phyloP scores from a whole-genome alignment of 2,797 vertebrate species.

The Oryzias sinensis region DNA sequence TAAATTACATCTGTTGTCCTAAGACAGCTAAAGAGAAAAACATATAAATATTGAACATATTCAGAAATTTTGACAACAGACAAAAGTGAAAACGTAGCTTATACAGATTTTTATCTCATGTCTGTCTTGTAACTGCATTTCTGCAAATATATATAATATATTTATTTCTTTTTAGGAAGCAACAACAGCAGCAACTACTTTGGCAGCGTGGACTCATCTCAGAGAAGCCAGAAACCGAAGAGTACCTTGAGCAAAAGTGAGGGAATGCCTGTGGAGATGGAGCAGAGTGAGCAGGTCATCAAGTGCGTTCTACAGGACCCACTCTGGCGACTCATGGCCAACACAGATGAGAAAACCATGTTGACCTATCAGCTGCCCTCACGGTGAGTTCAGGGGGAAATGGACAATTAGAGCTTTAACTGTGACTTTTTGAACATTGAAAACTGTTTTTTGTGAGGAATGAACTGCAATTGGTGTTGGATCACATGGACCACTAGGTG shows the following conservation, averaged over 20 bases:
- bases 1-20: too few relatives aligned
- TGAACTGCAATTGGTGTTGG: neutral
- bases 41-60: too few relatives aligned
- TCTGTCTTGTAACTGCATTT: neutral
- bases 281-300: slow-evolving; percentile 69
- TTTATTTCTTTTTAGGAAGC: slow-evolving; percentile 75
- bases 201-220: slow-evolving; percentile 90
- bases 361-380: slow-evolving; percentile 91
- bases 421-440: neutral
- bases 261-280: slow-evolving; percentile 50
- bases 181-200: slow-evolving; percentile 91
- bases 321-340: slow-evolving; percentile 83
- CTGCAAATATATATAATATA: neutral
- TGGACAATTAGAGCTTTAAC: neutral
- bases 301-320: slow-evolving; percentile 84
- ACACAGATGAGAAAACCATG: slow-evolving; percentile 83
- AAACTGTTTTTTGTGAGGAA: neutral
- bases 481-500: slow-evolving; percentile 43
- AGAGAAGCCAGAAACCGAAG: slow-evolving; percentile 82
- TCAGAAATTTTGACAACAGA: too few relatives aligned
- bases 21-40: too few relatives aligned
- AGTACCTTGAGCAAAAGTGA: slow-evolving; percentile 50
- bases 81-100: too few relatives aligned
- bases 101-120: neutral
- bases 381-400: slow-evolving; percentile 74